Evolutionary conservation across 2,888 invertebrate species (phyloP).

Genomic region (Epistrophella euchroma): DNA sequence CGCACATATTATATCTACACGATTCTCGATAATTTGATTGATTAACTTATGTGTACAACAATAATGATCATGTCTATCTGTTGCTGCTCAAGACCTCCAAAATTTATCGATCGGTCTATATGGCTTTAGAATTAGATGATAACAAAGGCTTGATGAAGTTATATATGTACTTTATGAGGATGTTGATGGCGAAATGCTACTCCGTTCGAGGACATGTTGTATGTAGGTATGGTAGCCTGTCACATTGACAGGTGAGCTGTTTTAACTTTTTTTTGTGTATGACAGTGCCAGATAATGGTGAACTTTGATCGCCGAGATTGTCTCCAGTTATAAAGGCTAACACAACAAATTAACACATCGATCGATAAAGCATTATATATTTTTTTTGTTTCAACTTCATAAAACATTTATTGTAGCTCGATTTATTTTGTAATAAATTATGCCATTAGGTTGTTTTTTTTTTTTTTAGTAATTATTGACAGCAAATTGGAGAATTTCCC

Average conservation of each 20-base stretch:
- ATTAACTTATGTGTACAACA: conserved; percentile 67
- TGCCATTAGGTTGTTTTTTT: conserved; percentile 36
- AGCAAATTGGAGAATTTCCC: conserved; percentile 44
- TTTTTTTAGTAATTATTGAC: conserved; percentile 36
- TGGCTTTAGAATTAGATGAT: conserved; percentile 34
- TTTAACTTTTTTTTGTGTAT: neutral
- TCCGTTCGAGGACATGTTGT: conserved; percentile 8
- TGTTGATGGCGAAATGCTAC: conserved; percentile 27
- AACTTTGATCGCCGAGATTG: conserved; percentile 59
- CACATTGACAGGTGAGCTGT: neutral
- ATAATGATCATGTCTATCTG: conserved; percentile 74
- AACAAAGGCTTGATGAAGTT: conserved; percentile 20
- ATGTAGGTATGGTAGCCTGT: neutral
- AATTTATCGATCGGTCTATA: conserved; percentile 42
- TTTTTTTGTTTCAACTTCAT: conserved; percentile 42
- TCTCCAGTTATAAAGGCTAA: conserved; percentile 30
- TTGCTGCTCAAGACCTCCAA: conserved; percentile 53
- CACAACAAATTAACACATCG: conserved; percentile 63
- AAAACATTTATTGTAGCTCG: conserved; percentile 46
- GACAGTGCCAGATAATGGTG: conserved; percentile 32
- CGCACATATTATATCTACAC: conserved; percentile 54
- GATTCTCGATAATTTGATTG: conserved; percentile 74
- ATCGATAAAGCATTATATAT: conserved; percentile 40
- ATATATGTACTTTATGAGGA: neutral
- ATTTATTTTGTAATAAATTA: conserved; percentile 65